These are phyloP conservation scores for Octopus bimaculoides DNA, from an alignment of 1,140 invertebrate species.

Conservation along the genomic window DNA sequence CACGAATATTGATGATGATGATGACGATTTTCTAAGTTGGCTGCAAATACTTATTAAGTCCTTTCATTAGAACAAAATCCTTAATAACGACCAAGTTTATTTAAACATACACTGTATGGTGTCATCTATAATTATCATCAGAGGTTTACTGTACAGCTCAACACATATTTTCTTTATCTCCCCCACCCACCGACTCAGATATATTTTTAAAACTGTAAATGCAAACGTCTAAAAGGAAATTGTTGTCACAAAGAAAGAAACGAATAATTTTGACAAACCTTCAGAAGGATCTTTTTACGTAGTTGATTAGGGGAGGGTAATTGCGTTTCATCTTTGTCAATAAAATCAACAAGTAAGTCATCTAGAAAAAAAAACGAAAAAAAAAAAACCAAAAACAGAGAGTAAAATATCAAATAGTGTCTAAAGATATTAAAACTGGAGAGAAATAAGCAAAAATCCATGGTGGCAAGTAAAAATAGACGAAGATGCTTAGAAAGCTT, in stretches of 20 bases:
- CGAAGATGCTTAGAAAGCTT: background rate
- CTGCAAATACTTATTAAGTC: too few relatives aligned
- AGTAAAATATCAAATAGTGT: background rate
- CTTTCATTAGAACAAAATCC: too few relatives aligned
- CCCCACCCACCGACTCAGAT: too few relatives aligned
- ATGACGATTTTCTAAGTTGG: too few relatives aligned
- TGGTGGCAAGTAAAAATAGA: background rate
- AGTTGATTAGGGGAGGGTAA: conserved; percentile 85
- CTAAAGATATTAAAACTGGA: background rate
- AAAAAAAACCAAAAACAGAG: background rate
- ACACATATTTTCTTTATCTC: too few relatives aligned
- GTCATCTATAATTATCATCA: too few relatives aligned
- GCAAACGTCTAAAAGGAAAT: too few relatives aligned
- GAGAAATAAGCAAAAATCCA: conserved; percentile 10
- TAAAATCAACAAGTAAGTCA: conserved; percentile 73
- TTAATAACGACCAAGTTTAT: too few relatives aligned
- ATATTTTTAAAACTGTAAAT: too few relatives aligned
- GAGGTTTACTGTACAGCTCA: too few relatives aligned
- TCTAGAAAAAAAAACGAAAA: conserved; percentile 58
- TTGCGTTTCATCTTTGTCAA: conserved; percentile 77
- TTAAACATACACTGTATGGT: too few relatives aligned
- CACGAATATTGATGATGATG: too few relatives aligned
- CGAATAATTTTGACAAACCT: conserved; percentile 34
- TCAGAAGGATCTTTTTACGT: conserved; percentile 59
- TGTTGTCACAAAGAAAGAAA: background rate